These are phyloP conservation scores for Protonibea diacanthus DNA, from an alignment of 2,797 vertebrate species.

Conservation along the genomic window DNA sequence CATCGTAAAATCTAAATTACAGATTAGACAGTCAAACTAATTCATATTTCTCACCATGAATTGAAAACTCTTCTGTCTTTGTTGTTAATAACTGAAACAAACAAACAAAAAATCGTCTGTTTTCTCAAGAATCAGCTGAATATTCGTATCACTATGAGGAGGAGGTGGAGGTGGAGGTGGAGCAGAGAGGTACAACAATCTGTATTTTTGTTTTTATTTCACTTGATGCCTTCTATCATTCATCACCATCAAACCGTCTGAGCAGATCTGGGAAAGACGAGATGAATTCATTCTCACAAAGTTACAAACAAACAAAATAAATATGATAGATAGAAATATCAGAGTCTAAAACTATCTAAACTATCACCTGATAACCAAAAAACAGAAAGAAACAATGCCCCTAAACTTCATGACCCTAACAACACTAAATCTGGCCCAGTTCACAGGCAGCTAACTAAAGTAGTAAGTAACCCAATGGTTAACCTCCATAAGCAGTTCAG, in stretches of 20 bases:
- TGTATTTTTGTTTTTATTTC: conserved; percentile 2
- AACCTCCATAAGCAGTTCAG: too few relatives aligned
- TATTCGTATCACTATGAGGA: conserved; percentile 70
- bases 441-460: too few relatives aligned
- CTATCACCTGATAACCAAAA: too few relatives aligned
- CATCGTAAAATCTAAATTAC: not conserved
- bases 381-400: too few relatives aligned
- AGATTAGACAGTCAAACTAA: conserved; percentile 1
- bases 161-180: conserved; percentile 51
- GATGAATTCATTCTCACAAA: not conserved
- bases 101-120: not conserved
- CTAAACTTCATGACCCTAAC: too few relatives aligned
- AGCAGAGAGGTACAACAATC: conserved; percentile 69
- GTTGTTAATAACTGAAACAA: conserved; percentile 3
- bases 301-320: too few relatives aligned
- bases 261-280: conserved; percentile 44
- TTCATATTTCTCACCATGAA: not conserved
- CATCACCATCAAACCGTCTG: conserved; percentile 28
- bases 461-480: too few relatives aligned
- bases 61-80: not conserved
- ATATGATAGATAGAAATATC: too few relatives aligned
- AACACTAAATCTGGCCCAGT: too few relatives aligned
- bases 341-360: too few relatives aligned
- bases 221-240: conserved; percentile 4
- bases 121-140: conserved; percentile 64